Conservation (phyloP, 1,140 invertebrate species). For the Episyrphus balteatus region DNA sequence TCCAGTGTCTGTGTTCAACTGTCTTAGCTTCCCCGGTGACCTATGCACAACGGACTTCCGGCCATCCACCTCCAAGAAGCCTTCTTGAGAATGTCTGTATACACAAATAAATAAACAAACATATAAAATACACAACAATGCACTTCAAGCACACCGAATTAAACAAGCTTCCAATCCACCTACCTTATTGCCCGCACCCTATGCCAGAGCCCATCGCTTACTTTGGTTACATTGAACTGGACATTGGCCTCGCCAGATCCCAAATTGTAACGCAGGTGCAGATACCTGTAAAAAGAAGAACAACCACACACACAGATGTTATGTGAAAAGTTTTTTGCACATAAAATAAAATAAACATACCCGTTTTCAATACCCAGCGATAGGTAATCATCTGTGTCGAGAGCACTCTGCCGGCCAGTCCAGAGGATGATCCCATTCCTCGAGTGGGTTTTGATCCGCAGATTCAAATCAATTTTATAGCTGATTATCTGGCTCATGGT, state of each 20-base stretch:
- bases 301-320: not conserved
- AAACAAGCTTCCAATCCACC: slow-evolving; percentile 6
- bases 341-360: slow-evolving; percentile 39
- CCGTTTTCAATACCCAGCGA: slow-evolving; percentile 74
- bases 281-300: slow-evolving; percentile 32
- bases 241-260: slow-evolving; percentile 69
- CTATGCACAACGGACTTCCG: slow-evolving; percentile 61
- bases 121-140: not conserved
- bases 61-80: slow-evolving; percentile 74
- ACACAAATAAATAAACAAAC: not conserved
- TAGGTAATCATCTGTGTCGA: slow-evolving; percentile 62
- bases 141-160: not conserved
- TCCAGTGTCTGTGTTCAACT: slow-evolving; percentile 74
- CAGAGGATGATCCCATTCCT: slow-evolving; percentile 70
- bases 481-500: slow-evolving; percentile 49
- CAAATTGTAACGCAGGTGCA: slow-evolving; percentile 51
- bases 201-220: slow-evolving; percentile 90
- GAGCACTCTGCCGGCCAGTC: slow-evolving; percentile 62
- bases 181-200: slow-evolving; percentile 77
- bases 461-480: slow-evolving; percentile 36
- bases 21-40: slow-evolving; percentile 70
- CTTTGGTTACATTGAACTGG: slow-evolving; percentile 71
- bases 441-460: slow-evolving; percentile 34
- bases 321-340: not conserved
- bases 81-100: slow-evolving; percentile 70